Percentiles rank a stretch among this genome's conserved stretches.
Evolutionary conservation across 2,113 vertebrate genomes (phyloP).

Genomic region (Aldabrachelys gigantea): DNA sequence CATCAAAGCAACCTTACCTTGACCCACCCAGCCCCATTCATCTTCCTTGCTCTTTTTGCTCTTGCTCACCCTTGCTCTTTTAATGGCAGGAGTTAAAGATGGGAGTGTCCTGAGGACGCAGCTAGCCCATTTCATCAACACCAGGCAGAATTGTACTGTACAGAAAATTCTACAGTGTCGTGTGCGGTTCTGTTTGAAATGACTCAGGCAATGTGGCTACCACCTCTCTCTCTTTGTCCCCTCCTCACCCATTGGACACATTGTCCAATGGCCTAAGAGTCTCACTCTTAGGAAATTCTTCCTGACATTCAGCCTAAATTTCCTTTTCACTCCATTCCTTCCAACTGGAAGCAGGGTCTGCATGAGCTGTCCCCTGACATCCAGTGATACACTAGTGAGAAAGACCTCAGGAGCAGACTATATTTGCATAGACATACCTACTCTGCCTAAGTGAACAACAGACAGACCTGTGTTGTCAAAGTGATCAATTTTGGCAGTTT

Average conservation of each 20-base stretch:
- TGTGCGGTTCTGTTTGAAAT: not conserved
- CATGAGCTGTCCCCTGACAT: not conserved
- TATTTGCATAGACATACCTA: not conserved
- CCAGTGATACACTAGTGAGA: not conserved
- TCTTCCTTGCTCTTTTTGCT: not conserved
- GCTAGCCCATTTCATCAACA: not conserved
- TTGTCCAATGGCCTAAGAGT: not conserved
- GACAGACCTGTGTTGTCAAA: not conserved
- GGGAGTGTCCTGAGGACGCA: no score
- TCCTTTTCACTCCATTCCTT: not conserved
- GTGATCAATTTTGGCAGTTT: not conserved
- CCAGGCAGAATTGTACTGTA: not conserved
- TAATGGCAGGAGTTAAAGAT: not conserved
- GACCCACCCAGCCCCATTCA: not conserved
- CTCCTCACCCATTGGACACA: not conserved
- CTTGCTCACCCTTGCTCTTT: not conserved
- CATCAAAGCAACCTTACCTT: not conserved
- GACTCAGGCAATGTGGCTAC: not conserved
- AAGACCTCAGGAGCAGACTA: not conserved
- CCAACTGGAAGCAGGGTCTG: not conserved
- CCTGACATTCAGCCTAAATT: not conserved
- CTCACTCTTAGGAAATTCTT: not conserved
- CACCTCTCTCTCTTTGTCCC: not conserved
- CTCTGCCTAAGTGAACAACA: not conserved
- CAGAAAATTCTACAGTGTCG: not conserved